phyloP scores from a whole-genome alignment of 2,113 vertebrate species.

The Noturus placidus region DNA sequence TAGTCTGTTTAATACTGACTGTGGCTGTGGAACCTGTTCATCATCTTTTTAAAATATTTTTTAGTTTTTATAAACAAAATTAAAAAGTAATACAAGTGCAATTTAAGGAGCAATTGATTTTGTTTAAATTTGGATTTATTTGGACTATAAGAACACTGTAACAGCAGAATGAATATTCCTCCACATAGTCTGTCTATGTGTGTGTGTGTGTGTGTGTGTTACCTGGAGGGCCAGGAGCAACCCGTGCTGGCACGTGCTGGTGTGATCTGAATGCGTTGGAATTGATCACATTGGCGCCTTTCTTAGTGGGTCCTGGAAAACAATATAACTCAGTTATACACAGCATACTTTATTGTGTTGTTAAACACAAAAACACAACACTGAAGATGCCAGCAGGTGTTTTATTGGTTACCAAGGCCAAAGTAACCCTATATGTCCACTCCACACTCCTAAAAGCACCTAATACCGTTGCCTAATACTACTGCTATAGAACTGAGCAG shows the following conservation, averaged over 20 bases:
- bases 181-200: neutral
- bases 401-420: neutral
- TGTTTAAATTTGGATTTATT: neutral
- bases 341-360: neutral
- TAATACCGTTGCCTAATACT: neutral
- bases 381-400: neutral
- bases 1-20: neutral
- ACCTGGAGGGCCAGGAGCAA: constrained; percentile 93
- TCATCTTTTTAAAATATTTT: neutral
- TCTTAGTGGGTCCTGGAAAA: constrained; percentile 84
- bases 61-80: neutral
- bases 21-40: neutral
- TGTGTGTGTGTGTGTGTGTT: constrained; percentile 36
- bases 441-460: neutral
- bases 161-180: neutral
- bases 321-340: neutral
- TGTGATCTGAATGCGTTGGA: constrained; percentile 64
- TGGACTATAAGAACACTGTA: neutral
- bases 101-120: neutral
- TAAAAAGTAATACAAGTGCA: neutral
- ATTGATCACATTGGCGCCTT: constrained; percentile 69
- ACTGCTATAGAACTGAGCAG: neutral
- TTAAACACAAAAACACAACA: neutral
- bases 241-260: constrained; percentile 78
- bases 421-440: neutral